These are phyloP conservation scores for Hippopotamyrus pictus DNA, from an alignment of 2,797 vertebrate species.

Conservation along the genomic window DNA sequence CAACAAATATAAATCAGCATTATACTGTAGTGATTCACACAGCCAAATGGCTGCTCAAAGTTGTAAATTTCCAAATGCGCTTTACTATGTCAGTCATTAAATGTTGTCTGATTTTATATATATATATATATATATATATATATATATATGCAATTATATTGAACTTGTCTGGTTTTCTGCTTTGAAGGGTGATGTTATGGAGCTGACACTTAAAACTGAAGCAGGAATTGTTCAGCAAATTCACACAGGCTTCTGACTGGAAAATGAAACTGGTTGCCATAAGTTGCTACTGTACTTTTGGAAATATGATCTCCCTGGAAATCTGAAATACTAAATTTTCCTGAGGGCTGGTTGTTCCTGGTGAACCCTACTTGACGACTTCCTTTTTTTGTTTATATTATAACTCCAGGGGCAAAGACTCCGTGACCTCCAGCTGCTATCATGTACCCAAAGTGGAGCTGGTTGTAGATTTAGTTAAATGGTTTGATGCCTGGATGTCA, in stretches of 20 bases:
- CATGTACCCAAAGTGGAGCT: background rate
- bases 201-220: background rate
- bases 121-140: background rate
- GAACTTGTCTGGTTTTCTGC: background rate
- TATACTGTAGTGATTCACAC: background rate
- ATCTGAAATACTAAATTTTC: background rate
- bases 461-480: background rate
- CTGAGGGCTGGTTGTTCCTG: background rate
- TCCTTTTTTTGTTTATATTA: background rate
- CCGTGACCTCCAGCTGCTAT: background rate
- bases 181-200: background rate
- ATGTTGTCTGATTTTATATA: background rate
- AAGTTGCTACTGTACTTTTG: background rate
- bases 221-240: background rate
- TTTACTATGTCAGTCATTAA: background rate
- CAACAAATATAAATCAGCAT: background rate
- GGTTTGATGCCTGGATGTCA: background rate
- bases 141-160: background rate
- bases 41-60: background rate
- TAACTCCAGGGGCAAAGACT: background rate
- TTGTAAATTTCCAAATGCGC: background rate
- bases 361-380: background rate
- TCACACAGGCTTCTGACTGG: background rate
- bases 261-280: background rate
- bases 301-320: background rate